Conservation (phyloP, 2,113 vertebrate genomes). For the Scopus umbretta region DNA sequence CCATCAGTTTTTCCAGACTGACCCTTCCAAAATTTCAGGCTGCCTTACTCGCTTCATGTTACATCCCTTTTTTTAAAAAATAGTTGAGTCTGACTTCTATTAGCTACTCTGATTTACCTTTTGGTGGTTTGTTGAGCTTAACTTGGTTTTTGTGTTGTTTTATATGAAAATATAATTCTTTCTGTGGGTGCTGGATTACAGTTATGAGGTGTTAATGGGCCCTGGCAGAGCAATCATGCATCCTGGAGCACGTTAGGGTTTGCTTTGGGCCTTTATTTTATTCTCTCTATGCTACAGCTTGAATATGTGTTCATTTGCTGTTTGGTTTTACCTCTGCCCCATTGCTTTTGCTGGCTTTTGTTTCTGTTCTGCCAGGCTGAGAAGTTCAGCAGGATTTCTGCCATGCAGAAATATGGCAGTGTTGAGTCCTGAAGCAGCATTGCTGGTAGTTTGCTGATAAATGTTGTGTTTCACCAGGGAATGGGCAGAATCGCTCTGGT, state of each 20-base stretch:
- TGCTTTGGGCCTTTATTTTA: not conserved
- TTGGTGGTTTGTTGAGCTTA: not conserved
- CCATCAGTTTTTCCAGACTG: not conserved
- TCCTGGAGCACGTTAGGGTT: not conserved
- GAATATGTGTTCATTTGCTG: not conserved
- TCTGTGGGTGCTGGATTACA: not conserved
- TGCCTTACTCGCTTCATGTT: not conserved
- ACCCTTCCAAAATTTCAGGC: not conserved
- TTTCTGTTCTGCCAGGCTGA: not conserved
- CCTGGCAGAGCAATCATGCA: not conserved
- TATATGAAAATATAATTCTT: not conserved
- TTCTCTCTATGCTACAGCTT: not conserved
- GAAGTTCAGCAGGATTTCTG: not conserved
- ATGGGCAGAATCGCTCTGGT: not conserved
- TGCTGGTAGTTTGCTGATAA: not conserved
- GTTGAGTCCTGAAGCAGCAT: not conserved
- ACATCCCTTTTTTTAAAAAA: not conserved
- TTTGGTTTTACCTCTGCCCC: not conserved
- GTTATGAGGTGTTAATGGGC: constrained; percentile 2
- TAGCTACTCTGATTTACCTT: not conserved
- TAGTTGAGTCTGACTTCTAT: not conserved
- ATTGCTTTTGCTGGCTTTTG: not conserved
- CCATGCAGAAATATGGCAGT: rapidly evolving
- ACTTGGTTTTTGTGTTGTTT: not conserved
- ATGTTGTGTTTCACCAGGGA: not conserved